Evolutionary conservation across 2,797 vertebrate genomes (phyloP), one percentile per base, ranked within the genome.

Genomic region (Chelonia mydas): DNA sequence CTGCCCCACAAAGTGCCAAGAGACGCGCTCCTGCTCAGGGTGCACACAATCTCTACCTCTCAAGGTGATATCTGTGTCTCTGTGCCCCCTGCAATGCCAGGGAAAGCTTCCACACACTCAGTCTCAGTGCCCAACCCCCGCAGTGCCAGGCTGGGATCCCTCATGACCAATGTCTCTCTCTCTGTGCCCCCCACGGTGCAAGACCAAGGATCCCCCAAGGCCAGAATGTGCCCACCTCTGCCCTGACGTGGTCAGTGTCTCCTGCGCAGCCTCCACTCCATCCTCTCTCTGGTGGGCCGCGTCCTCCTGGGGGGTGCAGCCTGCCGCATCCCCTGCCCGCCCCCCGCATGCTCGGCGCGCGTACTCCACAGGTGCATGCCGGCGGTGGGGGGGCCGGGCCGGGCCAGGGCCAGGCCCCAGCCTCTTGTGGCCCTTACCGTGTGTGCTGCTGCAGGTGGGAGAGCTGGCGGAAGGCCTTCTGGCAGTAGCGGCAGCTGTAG

Each of bases 401-500:
- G 98, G 98, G 98, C 98, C 97, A 98, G 98, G 93, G 96, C 97
- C 94, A 91, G 95, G 98, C 96, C 97, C 98, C 98, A 95, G 98
- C 97, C 98, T 98, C 96, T 98, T 98, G 98, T 96, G 86, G 97
- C 98, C 98, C 98, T 98, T 98, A 99, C 99, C 99, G 99, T 99
- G 99, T 99, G 99, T 99, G 99, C 98, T 99, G 99, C 99, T 99
- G 99, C 97, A 99, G 99, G 99, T 99, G 99, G 98, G 99, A 99
- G 98, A 99, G 99, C 97, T 99, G 99, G 98, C 99, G 99, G 98
- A 99, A 99, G 97, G 98, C 98, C 98, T 99, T 99, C 97, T 99
- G 98, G 98, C 99, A 99, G 98, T 97, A 99, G 88, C 98, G 99
- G 99, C 99, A 99, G 96, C 98, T 98, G 98, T 99, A 99, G 88